Evolutionary conservation across 92 coral and sea anemone genomes (phyloP), one percentile per base, ranked within the genome.

Genomic region (Zoanthus solanderi): DNA sequence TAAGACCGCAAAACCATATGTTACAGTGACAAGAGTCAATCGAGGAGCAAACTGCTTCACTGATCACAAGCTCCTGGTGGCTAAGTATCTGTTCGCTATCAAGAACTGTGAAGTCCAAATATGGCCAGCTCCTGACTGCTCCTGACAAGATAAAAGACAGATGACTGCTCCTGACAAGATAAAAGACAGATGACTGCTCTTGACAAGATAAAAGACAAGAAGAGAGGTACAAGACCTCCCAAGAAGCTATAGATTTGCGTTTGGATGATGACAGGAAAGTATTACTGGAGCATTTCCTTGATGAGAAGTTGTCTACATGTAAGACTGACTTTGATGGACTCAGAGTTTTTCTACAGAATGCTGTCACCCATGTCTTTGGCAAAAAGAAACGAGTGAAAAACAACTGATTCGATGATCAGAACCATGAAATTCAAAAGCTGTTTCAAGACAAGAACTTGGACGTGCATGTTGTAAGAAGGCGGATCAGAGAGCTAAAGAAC

Each of bases 201-300:
- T 23, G 23, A 23, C 23, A 23, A 23, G 23, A 23, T 23, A 23
- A 23, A 23, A 23, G 23, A 23, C 23, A 23, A 23, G 23, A 23
- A 23, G 23, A 23, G 23, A 23, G 23, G 23, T 23, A 23, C 23
- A 23, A 23, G 23, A 23, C 23, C 23, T 23, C 23, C 23, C 23
- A 23, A 23, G 23, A 23, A 23, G 23, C 23, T 23, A 23, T 23
- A 23, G 23, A 23, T 23, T 23, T 23, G 23, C 23, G 23, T 23
- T 23, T 23, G 23, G 23, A 23, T 74, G 75, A 45, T 28, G 91
- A 81, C 23, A 90, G 48, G 88, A 90, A 58, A 81, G 34, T 12
- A 68, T 7, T 11, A 10, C 69, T 72, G 71, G 72, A 73, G 30
- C 91, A 56, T 30, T 90, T 90, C 57, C 69, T 90, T 16, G 79